Conservation (phyloP, 2,113 vertebrate genomes). For the Formicarius rufipectus region DNA sequence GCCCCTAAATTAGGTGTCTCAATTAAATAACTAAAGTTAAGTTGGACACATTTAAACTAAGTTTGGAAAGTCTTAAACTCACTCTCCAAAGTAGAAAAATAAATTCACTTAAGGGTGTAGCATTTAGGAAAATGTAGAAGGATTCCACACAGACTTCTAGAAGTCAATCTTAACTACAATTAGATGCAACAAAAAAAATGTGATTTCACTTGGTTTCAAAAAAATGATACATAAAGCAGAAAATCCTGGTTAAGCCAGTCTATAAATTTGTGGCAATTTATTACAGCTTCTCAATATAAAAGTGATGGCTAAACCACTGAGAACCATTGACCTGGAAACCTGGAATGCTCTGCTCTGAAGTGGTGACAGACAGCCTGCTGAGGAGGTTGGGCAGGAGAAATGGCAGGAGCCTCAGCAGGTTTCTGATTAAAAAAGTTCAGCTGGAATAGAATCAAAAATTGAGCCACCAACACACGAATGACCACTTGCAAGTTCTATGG, state of each 20-base stretch:
- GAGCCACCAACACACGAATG: not conserved
- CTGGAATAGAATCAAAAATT: not conserved
- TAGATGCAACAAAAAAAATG: not conserved
- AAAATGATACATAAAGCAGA: not conserved
- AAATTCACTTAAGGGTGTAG: not conserved
- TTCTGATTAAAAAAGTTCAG: slow-evolving; percentile 16
- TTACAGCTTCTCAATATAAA: not conserved
- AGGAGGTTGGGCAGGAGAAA: not conserved
- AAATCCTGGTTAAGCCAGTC: not conserved
- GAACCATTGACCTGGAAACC: slow-evolving; percentile 8
- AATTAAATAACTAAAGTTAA: not conserved
- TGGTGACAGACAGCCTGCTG: not conserved
- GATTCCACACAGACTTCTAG: not conserved
- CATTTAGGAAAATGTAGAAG: not conserved
- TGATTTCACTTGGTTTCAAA: not conserved
- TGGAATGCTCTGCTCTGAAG: not conserved
- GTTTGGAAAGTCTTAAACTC: not conserved
- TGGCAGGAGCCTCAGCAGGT: not conserved
- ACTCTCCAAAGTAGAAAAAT: not conserved
- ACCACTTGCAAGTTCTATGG: not conserved
- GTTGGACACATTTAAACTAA: not conserved
- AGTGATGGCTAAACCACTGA: not conserved
- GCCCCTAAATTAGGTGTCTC: not conserved
- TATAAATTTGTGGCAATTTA: not conserved
- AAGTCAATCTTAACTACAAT: not conserved